Percentiles rank a stretch among this genome's conserved stretches.
These are phyloP conservation scores for Protonemura montana DNA, from an alignment of 2,888 invertebrate species.

Conservation along the genomic window DNA sequence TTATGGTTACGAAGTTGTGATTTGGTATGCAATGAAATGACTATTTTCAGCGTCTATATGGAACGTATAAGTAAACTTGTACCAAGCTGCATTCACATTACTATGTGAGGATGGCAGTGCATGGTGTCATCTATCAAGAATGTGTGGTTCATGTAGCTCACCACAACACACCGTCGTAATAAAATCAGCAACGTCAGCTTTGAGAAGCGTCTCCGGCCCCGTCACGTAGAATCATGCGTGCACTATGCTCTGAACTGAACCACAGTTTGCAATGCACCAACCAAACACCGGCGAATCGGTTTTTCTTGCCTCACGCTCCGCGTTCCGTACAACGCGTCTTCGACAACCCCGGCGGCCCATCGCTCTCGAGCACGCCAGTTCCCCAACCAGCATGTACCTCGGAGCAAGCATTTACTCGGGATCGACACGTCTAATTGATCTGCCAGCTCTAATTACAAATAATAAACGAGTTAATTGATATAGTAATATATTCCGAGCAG, in stretches of 20 bases:
- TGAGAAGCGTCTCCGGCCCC: background rate
- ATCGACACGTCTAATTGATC: conserved; percentile 4
- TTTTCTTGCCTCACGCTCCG: too few relatives aligned
- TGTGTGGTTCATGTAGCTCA: background rate
- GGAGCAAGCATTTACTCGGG: background rate
- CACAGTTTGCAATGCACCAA: background rate
- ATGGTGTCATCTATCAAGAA: too few relatives aligned
- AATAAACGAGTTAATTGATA: background rate
- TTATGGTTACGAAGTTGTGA: too few relatives aligned
- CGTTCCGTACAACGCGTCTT: too few relatives aligned
- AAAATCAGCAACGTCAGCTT: background rate
- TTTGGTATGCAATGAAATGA: too few relatives aligned
- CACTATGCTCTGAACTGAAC: background rate
- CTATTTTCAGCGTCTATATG: too few relatives aligned
- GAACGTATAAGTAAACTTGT: too few relatives aligned
- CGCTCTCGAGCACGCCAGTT: background rate
- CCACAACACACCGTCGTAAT: background rate
- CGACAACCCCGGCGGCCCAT: background rate
- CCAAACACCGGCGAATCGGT: too few relatives aligned
- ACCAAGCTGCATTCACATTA: too few relatives aligned
- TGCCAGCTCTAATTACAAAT: background rate
- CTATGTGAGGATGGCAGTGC: too few relatives aligned
- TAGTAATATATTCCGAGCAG: background rate
- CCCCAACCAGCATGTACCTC: background rate
- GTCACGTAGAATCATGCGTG: background rate